A percentile compares a stretch with the other conserved stretches of the same genome.
These are phyloP conservation scores for Danionella cerebrum DNA, from an alignment of 2,113 vertebrate genomes.

Conservation along the genomic window DNA sequence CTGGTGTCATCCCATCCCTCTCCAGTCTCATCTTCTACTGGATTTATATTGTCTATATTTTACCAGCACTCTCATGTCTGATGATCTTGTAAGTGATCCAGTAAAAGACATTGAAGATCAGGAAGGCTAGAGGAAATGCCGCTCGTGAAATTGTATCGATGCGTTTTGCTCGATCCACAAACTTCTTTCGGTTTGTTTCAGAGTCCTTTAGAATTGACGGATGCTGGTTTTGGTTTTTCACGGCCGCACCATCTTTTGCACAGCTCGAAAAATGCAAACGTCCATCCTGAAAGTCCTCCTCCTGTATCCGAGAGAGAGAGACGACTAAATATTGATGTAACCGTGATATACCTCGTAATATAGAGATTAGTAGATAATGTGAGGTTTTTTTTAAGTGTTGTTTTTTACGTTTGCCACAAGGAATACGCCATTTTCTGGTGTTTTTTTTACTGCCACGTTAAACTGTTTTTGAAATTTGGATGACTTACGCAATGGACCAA, in stretches of 20 bases:
- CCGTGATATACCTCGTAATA: too few relatives aligned
- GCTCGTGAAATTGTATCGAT: conserved; percentile 96
- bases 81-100: conserved; percentile 99
- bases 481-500: too few relatives aligned
- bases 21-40: too few relatives aligned
- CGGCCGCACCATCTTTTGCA: conserved; percentile 80
- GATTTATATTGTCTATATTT: conserved; percentile 53
- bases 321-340: neutral
- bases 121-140: conserved; percentile 93
- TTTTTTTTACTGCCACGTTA: too few relatives aligned
- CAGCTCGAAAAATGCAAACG: conserved; percentile 91
- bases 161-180: conserved; percentile 95
- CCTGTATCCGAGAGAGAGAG: conserved; percentile 59
- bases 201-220: conserved; percentile 74
- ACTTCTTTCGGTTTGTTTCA: conserved; percentile 89
- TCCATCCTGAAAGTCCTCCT: conserved; percentile 85
- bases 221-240: conserved; percentile 70
- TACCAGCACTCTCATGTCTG: conserved; percentile 84
- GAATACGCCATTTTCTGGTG: too few relatives aligned
- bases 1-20: too few relatives aligned
- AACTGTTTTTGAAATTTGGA: too few relatives aligned
- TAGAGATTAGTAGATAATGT: too few relatives aligned
- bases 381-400: too few relatives aligned
- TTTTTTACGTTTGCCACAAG: too few relatives aligned
- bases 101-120: conserved; percentile 99